phyloP scores from a whole-genome alignment of 37 sponge, comb jelly and placozoan species.

The Theonella swinhoei region DNA sequence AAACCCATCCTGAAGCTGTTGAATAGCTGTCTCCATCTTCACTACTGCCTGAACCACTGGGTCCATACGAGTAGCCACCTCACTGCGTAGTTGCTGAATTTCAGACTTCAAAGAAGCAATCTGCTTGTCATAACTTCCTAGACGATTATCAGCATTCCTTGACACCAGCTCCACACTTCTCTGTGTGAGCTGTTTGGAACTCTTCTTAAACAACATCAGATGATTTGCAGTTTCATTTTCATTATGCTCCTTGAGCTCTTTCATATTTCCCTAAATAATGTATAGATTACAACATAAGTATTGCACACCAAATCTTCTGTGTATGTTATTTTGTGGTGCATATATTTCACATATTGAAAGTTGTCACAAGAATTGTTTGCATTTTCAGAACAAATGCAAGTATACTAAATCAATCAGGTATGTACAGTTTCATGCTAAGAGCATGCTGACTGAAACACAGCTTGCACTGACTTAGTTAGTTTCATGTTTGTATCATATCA shows the following conservation, averaged over 20 bases:
- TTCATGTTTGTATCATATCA: too few species aligned
- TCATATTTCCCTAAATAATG: constrained; percentile 33
- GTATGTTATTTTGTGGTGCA: too few species aligned
- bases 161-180: not conserved
- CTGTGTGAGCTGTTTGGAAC: not conserved
- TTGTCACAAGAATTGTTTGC: too few species aligned
- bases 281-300: not conserved
- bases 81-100: not conserved
- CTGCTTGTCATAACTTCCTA: not conserved
- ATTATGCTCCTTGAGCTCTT: constrained; percentile 28
- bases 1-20: constrained; percentile 60
- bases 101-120: constrained; percentile 14
- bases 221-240: constrained; percentile 20
- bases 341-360: too few species aligned
- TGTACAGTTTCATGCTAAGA: too few species aligned
- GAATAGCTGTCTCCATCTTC: constrained; percentile 36
- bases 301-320: too few species aligned
- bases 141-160: not conserved
- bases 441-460: too few species aligned
- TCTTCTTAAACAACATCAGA: not conserved
- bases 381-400: too few species aligned
- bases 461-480: too few species aligned
- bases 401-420: too few species aligned
- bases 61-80: constrained; percentile 12
- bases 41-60: constrained; percentile 37